Conservation (phyloP, 2,888 invertebrate genomes). For the Pheosia tremula region DNA sequence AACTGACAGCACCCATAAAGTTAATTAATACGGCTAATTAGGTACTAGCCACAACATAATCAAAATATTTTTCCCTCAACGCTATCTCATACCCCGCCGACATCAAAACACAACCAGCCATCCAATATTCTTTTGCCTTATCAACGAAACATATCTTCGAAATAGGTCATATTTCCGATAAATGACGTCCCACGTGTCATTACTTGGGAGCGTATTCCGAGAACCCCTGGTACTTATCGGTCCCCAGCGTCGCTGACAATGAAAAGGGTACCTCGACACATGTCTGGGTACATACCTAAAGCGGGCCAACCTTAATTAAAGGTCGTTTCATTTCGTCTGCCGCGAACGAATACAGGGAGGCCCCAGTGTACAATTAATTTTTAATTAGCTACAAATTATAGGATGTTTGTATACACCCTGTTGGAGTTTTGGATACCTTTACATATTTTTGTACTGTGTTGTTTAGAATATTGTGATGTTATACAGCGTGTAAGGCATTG, state of each 20-base stretch:
- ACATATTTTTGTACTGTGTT: background rate
- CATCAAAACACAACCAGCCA: background rate
- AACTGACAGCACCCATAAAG: no score
- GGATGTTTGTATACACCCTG: background rate
- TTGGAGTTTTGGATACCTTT: background rate
- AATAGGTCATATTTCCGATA: slow-evolving; percentile 2
- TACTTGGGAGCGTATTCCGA: slow-evolving; percentile 16
- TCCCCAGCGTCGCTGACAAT: slow-evolving; percentile 52
- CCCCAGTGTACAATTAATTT: slow-evolving; percentile 4
- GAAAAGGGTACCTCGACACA: slow-evolving; percentile 65
- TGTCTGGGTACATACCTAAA: slow-evolving; percentile 43
- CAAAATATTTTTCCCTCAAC: background rate
- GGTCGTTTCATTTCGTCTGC: slow-evolving; percentile 62
- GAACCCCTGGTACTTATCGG: slow-evolving; percentile 6
- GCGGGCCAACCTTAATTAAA: slow-evolving; percentile 65
- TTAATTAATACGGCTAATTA: no score
- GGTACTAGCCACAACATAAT: background rate
- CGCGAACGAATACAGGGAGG: slow-evolving; percentile 16
- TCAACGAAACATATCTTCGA: slow-evolving; percentile 1
- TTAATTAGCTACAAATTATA: slow-evolving; percentile 5
- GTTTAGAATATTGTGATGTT: no score
- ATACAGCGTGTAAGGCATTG: no score
- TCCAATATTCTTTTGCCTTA: background rate
- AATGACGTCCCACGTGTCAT: slow-evolving; percentile 6
- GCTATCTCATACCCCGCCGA: background rate